phyloP scores from a whole-genome alignment of 2,113 vertebrate species.

The Todiramphus saurophagus region DNA sequence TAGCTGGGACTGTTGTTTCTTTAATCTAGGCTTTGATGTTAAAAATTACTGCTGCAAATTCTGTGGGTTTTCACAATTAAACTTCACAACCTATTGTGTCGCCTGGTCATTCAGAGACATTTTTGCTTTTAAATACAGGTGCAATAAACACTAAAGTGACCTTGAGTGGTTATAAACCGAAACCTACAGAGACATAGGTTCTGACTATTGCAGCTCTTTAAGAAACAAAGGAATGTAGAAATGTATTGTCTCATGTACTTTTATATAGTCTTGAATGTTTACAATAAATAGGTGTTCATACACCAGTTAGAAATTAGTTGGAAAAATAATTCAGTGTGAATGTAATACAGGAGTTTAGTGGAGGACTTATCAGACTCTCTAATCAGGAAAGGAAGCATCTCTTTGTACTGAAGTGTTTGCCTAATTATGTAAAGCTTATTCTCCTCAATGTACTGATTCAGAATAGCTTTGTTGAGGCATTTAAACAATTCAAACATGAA shows the following conservation, averaged over 20 bases:
- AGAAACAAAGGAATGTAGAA: not conserved
- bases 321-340: not conserved
- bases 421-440: not conserved
- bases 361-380: not conserved
- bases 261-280: not conserved
- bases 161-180: not conserved
- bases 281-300: not conserved
- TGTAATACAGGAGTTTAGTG: not conserved
- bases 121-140: not conserved
- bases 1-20: not conserved
- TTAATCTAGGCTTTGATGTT: not conserved
- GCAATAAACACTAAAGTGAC: not conserved
- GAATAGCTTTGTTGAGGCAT: not conserved
- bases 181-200: not conserved
- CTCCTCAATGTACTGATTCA: not conserved
- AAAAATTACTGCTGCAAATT: constrained; percentile 18
- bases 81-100: constrained; percentile 14
- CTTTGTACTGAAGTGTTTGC: not conserved
- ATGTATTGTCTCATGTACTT: not conserved
- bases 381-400: not conserved
- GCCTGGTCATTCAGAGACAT: not conserved
- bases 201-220: not conserved
- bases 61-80: not conserved
- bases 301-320: not conserved
- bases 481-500: not conserved